A percentile compares a stretch with the other conserved stretches of the same genome.
phyloP scores from a whole-genome alignment of 2,888 invertebrate genomes.

The Drosophila picticornis region DNA sequence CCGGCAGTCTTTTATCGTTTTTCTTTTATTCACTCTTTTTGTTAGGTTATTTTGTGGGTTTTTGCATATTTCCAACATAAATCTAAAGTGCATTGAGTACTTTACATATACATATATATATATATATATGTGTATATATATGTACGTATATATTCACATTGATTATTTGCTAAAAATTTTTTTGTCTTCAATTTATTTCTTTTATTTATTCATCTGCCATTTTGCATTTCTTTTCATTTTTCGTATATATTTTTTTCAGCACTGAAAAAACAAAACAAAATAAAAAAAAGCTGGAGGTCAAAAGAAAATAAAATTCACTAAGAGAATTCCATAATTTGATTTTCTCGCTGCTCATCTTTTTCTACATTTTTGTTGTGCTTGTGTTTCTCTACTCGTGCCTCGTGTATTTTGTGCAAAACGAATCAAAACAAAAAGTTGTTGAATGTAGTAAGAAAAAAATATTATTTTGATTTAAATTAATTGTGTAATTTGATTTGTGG shows the following conservation, averaged over 20 bases:
- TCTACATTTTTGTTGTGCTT: conserved; percentile 9
- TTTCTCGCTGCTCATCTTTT: conserved; percentile 19
- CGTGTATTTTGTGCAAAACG: conserved; percentile 6
- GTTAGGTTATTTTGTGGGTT: background rate
- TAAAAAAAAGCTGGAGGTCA: conserved; percentile 26
- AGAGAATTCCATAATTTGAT: conserved; percentile 47
- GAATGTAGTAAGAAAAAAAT: background rate
- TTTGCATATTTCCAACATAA: conserved; percentile 59
- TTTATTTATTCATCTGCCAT: conserved; percentile 19
- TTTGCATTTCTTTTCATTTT: conserved; percentile 6
- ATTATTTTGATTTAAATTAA: conserved; percentile 20
- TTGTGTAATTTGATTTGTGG: conserved; percentile 61
- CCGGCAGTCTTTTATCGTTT: conserved; percentile 27
- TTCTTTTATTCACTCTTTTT: conserved; percentile 22
- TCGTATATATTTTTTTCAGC: conserved; percentile 38
- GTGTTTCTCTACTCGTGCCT: conserved; percentile 10
- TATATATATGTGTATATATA: conserved; percentile 1
- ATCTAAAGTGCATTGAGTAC: conserved; percentile 57
- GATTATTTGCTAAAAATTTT: conserved; percentile 33
- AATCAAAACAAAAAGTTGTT: background rate
- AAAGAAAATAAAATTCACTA: conserved; percentile 46
- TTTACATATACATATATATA: too few relatives aligned
- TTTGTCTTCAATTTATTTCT: conserved; percentile 18
- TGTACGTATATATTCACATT: conserved; percentile 11
- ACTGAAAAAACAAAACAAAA: conserved; percentile 24